Conservation (phyloP, 2,113 vertebrate species). For the Meriones unguiculatus region DNA sequence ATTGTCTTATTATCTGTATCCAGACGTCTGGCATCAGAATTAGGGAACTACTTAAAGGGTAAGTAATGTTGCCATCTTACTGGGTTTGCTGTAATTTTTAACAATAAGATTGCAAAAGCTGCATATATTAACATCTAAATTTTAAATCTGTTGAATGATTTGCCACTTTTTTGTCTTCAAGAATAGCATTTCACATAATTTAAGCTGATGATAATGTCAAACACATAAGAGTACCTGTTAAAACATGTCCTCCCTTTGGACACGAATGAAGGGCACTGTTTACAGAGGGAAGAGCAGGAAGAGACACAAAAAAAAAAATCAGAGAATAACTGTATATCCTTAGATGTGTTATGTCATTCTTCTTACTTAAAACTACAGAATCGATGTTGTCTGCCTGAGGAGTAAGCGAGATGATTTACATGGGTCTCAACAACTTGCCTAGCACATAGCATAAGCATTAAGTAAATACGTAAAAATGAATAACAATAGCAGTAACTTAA, state of each 20-base stretch:
- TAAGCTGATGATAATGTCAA: neutral
- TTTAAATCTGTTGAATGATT: slow-evolving; percentile 11
- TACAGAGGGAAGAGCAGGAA: neutral
- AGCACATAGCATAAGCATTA: neutral
- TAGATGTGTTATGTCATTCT: neutral
- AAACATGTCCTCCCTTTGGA: neutral
- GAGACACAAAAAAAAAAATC: neutral
- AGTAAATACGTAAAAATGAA: slow-evolving; percentile 39
- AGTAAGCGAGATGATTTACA: slow-evolving; percentile 38
- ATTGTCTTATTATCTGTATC: neutral
- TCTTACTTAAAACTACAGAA: slow-evolving; percentile 35
- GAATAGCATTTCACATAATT: neutral
- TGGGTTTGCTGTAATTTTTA: slow-evolving; percentile 37
- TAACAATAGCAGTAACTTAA: slow-evolving; percentile 27
- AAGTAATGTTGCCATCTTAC: slow-evolving; percentile 28
- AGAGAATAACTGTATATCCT: neutral
- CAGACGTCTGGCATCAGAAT: neutral
- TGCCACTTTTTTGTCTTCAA: slow-evolving; percentile 14
- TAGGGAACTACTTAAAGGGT: slow-evolving; percentile 6
- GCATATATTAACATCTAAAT: neutral
- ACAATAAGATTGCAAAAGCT: slow-evolving; percentile 48
- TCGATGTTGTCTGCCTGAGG: neutral
- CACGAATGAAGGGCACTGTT: neutral
- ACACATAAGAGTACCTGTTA: neutral
- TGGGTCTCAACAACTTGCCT: slow-evolving; percentile 12